Percentiles rank a stretch among this genome's conserved stretches.
Conservation (phyloP, 1,140 invertebrate species). For the Plutomurus gul region DNA sequence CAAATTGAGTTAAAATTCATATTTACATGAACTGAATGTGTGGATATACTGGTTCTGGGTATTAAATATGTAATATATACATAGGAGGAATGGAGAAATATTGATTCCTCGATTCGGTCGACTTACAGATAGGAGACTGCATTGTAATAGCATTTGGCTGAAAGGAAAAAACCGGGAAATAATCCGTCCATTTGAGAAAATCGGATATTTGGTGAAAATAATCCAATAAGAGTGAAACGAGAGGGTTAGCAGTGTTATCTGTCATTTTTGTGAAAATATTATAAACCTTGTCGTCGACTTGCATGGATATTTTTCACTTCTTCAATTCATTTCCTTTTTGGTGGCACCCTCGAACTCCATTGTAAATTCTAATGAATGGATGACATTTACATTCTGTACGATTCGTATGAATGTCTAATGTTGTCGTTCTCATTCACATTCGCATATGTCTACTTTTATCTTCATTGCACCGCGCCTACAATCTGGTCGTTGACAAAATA, state of each 20-base stretch:
- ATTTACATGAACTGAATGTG: no score
- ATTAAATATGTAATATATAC: background rate
- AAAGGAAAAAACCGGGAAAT: constrained; percentile 11
- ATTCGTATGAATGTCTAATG: no score
- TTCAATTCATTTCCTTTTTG: background rate
- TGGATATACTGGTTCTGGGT: no score
- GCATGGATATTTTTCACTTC: background rate
- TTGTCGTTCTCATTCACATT: no score
- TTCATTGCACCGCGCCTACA: no score
- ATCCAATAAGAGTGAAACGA: constrained; percentile 26
- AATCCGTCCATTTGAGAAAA: constrained; percentile 36
- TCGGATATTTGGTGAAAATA: constrained; percentile 35
- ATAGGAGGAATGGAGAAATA: background rate
- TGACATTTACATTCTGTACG: background rate
- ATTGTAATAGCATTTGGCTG: background rate
- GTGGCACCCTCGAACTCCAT: background rate
- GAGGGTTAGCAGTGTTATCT: background rate
- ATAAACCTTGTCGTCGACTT: background rate
- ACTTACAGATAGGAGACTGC: background rate
- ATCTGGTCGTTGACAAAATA: no score
- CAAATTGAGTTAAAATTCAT: no score
- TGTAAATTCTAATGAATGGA: background rate
- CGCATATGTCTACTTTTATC: no score
- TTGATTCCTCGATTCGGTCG: no score
- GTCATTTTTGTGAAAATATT: constrained; percentile 13